Evolutionary conservation across 2,113 vertebrate species (phyloP).

Genomic region (Rhinoptilus africanus): DNA sequence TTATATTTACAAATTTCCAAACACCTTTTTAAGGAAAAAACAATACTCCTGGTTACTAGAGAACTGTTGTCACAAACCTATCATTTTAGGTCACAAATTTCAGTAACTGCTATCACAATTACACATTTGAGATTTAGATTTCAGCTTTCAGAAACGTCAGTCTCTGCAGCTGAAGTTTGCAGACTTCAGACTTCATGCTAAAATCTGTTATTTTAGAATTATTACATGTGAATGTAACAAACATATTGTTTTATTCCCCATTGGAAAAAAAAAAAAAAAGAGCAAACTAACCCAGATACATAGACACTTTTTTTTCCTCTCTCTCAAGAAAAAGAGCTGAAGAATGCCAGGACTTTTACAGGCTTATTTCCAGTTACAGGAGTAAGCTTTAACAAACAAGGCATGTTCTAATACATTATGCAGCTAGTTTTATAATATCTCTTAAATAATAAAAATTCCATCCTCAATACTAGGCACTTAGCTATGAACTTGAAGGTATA

Average conservation of each 20-base stretch:
- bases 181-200: background rate
- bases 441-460: constrained; percentile 9
- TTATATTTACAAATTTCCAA: background rate
- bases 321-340: background rate
- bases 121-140: background rate
- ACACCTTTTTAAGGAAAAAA: background rate
- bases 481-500: background rate
- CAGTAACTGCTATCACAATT: background rate
- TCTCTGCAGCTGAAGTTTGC: background rate
- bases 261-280: background rate
- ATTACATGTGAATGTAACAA: background rate
- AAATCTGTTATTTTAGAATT: background rate
- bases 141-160: background rate
- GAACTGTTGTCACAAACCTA: background rate
- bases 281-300: background rate
- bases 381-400: background rate
- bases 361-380: background rate
- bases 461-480: background rate
- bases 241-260: background rate
- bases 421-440: background rate
- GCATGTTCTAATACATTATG: background rate
- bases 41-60: background rate
- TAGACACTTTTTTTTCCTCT: background rate
- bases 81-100: background rate
- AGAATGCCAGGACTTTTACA: background rate